Conservation (phyloP, 2,888 invertebrate genomes). For the Sarcophaga subvicina region DNA sequence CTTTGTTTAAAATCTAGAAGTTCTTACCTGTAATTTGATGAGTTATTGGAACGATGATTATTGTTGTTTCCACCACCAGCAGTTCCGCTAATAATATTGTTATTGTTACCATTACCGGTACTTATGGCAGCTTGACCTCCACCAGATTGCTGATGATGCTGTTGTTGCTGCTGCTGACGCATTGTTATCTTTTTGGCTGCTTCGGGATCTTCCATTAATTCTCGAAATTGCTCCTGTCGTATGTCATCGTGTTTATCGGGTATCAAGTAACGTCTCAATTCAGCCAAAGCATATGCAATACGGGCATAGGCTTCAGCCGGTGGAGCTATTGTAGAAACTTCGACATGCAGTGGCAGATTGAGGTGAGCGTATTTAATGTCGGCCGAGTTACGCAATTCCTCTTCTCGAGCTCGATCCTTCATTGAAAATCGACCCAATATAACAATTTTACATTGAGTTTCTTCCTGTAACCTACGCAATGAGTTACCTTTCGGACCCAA, state of each 20-base stretch:
- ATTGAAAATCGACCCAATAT: constrained; percentile 96
- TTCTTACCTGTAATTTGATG: constrained; percentile 59
- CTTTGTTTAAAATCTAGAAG: background rate
- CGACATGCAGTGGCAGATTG: constrained; percentile 93
- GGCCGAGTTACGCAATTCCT: constrained; percentile 89
- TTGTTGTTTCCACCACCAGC: constrained; percentile 46
- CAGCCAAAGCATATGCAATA: constrained; percentile 92
- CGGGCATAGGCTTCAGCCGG: constrained; percentile 93
- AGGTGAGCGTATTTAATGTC: constrained; percentile 95
- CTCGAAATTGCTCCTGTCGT: constrained; percentile 91
- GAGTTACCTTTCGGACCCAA: constrained; percentile 97
- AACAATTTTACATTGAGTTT: constrained; percentile 98
- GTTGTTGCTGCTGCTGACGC: constrained; percentile 77
- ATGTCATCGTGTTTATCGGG: constrained; percentile 90
- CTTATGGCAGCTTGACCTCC: constrained; percentile 56
- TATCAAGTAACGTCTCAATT: constrained; percentile 86
- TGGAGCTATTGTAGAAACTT: constrained; percentile 92
- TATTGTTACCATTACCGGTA: constrained; percentile 66
- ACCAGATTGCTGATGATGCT: constrained; percentile 60
- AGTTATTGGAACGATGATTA: constrained; percentile 56
- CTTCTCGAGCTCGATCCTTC: constrained; percentile 93
- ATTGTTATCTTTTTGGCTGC: constrained; percentile 79
- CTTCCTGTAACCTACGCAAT: constrained; percentile 95
- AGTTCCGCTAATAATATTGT: constrained; percentile 72
- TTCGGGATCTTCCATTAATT: constrained; percentile 83